These are phyloP conservation scores for Coregonus ussuriensis DNA, from an alignment of 2,797 vertebrate species.

Conservation along the genomic window DNA sequence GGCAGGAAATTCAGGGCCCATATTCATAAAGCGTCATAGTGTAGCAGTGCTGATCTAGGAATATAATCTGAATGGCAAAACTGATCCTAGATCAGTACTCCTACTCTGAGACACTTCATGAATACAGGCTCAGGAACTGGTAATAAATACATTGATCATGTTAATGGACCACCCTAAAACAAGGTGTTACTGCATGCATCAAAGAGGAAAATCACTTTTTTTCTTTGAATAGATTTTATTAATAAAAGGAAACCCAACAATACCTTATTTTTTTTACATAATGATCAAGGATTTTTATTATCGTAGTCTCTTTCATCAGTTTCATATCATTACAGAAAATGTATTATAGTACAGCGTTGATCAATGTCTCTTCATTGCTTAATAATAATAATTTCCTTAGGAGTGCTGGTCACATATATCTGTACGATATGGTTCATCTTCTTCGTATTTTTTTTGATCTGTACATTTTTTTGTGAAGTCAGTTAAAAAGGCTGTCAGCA, in stretches of 20 bases:
- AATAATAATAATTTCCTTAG: slow-evolving; percentile 90
- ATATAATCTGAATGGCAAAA: neutral
- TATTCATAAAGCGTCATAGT: neutral
- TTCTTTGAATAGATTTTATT: slow-evolving; percentile 68
- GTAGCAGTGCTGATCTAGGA: neutral
- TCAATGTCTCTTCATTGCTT: slow-evolving; percentile 98
- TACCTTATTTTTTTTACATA: slow-evolving; percentile 89
- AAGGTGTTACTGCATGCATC: neutral
- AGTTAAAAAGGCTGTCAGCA: slow-evolving; percentile 99
- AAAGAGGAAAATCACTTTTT: slow-evolving; percentile 51
- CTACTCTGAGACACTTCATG: neutral
- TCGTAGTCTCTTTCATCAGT: slow-evolving; percentile 96
- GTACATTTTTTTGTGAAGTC: slow-evolving; percentile 98
- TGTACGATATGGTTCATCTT: slow-evolving; percentile 96
- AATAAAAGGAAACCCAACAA: slow-evolving; percentile 79
- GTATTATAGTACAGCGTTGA: slow-evolving; percentile 99
- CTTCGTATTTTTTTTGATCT: slow-evolving; percentile 74
- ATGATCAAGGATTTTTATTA: slow-evolving; percentile 97
- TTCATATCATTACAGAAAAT: slow-evolving; percentile 99
- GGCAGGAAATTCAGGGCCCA: neutral
- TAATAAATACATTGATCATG: neutral
- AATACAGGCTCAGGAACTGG: neutral
- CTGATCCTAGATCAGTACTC: neutral
- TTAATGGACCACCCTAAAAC: neutral
- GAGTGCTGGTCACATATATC: slow-evolving; percentile 99